Base-by-base conservation (phyloP, 2,888 invertebrate species). In the Palloptera scutellata region DNA sequence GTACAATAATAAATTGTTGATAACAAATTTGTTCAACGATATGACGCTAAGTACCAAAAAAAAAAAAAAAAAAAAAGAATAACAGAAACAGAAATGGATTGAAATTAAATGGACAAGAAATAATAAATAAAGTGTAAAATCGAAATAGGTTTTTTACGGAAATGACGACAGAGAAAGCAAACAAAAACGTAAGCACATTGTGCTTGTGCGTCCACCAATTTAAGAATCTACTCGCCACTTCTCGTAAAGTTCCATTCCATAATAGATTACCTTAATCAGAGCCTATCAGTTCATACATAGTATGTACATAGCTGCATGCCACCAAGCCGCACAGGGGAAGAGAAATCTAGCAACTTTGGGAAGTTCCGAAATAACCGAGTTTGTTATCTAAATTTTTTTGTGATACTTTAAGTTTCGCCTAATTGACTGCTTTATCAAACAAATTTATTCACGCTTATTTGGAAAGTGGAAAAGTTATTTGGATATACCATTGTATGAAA, bases 111-210 rank as follows among this genome's bases (percentile, higher is more conserved):
- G 6, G 6, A 30, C 30, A 30, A 30, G 6, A 30, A 30, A 30
- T 30, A 30, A 30, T 30, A 30, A 30, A 30, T 30, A 30, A 30
- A 30, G 30, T 30, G 30, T 30, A 30, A 30, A 30, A 30, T 30
- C 30, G 30, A 30, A 30, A 30, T 30, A 30, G 12, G 12, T 19
- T 54, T n/a, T 65, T 65, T 60, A 19, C 65, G 65, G 65, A 65
- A 65, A 60, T 65, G 65, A 43, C 53, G 59, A 43, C 51, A 12
- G 45, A 45, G 42, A 53, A 30, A 51, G 48, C 55, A 13, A 64
- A 57, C 17, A 12, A 54, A 54, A 54, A n/a, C 6, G 20, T 54
- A 54, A 12, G 19, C 17, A 13, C 54, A n/a, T n/a, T 45, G 10
- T 11, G 45, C 45, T 45, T 10, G 30, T 30, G 6, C 30, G 30